A percentile compares a stretch with the other conserved stretches of the same genome.
Conservation (phyloP, 2,113 vertebrate genomes). For the Tyto alba region DNA sequence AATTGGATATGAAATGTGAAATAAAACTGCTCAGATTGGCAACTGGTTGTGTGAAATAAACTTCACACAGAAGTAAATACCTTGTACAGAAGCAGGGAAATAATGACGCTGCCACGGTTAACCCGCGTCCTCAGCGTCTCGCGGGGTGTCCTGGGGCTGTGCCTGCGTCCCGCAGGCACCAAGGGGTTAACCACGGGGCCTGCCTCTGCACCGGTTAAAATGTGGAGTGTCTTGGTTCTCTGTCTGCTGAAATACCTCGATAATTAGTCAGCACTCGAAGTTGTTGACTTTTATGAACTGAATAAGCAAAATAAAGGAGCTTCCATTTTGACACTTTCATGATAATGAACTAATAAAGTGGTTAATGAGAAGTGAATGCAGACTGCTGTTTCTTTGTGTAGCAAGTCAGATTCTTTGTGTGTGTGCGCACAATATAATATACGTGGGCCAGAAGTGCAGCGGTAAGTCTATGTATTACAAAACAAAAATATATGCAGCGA, state of each 20-base stretch:
- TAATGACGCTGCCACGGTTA: background rate
- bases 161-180: no score
- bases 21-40: background rate
- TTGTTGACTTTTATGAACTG: background rate
- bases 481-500: no score
- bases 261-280: background rate
- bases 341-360: background rate
- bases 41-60: background rate
- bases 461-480: fast-evolving
- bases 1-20: background rate
- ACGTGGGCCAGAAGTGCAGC: background rate
- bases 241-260: background rate
- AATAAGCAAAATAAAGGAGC: background rate
- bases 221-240: background rate
- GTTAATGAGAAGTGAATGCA: background rate
- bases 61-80: no score
- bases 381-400: background rate
- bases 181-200: fast-evolving
- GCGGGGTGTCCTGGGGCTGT: fast-evolving
- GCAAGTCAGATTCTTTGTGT: background rate
- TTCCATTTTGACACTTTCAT: background rate
- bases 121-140: fast-evolving
- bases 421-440: no score
- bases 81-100: no score
- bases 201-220: fast-evolving